phyloP scores from a whole-genome alignment of 37 sponge, comb jelly and placozoan genomes.

The Bolinopsis microptera region DNA sequence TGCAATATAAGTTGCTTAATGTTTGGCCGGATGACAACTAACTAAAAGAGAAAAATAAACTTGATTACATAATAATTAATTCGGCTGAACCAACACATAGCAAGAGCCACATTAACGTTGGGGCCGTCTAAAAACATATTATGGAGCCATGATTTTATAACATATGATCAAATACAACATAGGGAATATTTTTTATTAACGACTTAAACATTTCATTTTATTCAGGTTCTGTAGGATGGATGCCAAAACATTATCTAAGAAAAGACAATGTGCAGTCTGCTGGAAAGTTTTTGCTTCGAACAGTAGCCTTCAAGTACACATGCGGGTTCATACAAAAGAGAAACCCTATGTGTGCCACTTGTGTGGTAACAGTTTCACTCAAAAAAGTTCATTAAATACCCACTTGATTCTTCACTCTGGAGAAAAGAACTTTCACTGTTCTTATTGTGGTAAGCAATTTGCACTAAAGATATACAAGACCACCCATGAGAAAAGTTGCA shows the following conservation, averaged over 20 bases:
- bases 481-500: slow-evolving; percentile 39
- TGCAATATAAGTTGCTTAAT: no score
- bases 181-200: no score
- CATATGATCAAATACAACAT: no score
- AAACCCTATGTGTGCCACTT: slow-evolving; percentile 15
- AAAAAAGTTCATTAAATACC: slow-evolving; percentile 43
- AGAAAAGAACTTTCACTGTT: slow-evolving; percentile 4
- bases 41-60: no score
- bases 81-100: no score
- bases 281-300: slow-evolving; percentile 59
- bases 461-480: slow-evolving; percentile 55
- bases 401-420: slow-evolving; percentile 61
- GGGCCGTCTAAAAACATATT: no score
- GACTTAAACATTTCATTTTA: no score
- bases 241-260: background rate
- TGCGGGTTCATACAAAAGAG: slow-evolving; percentile 55
- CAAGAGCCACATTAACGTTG: no score
- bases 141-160: no score
- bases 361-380: slow-evolving; percentile 52
- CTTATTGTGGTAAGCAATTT: slow-evolving; percentile 51
- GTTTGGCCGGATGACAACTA: no score
- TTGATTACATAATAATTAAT: no score
- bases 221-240: no score
- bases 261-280: slow-evolving; percentile 14
- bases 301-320: slow-evolving; percentile 28